Conservation (phyloP, 2,797 vertebrate genomes). For the Amazonetta brasiliensis region DNA sequence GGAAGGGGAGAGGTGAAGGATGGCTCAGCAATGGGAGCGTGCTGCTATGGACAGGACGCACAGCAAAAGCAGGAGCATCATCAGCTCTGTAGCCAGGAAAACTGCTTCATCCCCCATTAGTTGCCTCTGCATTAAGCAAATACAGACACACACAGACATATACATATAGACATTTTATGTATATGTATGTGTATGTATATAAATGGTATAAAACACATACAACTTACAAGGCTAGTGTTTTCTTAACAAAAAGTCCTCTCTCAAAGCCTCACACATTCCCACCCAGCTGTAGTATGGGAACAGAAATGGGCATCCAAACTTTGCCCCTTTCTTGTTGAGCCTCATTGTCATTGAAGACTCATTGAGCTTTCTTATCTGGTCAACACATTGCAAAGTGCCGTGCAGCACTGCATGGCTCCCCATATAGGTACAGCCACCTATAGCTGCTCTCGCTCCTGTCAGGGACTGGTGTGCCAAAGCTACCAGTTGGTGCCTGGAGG, state of each 20-base stretch:
- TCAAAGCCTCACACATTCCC: not conserved
- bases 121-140: not conserved
- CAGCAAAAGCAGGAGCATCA: not conserved
- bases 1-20: not conserved
- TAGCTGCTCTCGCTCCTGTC: not conserved
- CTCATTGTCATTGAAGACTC: not conserved
- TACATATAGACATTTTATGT: not conserved
- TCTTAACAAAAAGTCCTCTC: not conserved
- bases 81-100: not conserved
- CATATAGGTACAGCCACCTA: not conserved
- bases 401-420: not conserved
- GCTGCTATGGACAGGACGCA: not conserved
- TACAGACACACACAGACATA: not conserved
- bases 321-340: not conserved
- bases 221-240: not conserved
- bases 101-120: not conserved
- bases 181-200: not conserved
- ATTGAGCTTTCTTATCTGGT: not conserved
- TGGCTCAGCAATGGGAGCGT: not conserved
- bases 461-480: not conserved
- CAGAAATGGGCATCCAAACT: not conserved
- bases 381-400: not conserved
- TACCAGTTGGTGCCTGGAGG: not conserved
- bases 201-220: not conserved
- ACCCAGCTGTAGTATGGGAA: not conserved